Percentiles rank a stretch among this genome's conserved stretches.
Evolutionary conservation across 1,140 invertebrate species (phyloP).

Genomic region (Drosophila bipectinata): DNA sequence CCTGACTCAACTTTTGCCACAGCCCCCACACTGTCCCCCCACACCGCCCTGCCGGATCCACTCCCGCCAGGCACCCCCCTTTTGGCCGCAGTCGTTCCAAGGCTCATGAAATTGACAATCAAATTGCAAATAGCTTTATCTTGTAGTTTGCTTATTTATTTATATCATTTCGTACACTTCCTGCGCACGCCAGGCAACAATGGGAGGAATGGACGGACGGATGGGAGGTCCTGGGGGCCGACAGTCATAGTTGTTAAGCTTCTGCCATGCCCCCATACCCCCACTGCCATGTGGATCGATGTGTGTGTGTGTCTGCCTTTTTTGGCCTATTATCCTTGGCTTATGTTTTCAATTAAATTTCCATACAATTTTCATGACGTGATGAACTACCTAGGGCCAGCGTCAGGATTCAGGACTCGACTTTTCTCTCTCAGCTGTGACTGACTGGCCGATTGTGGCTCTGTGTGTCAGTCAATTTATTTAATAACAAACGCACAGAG

Average conservation of each 20-base stretch:
- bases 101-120: conserved; percentile 79
- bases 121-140: conserved; percentile 82
- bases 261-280: not conserved
- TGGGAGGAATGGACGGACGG: conserved; percentile 17
- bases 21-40: conserved; percentile 1
- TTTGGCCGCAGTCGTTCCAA: conserved; percentile 2
- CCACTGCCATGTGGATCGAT: conserved; percentile 8
- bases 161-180: conserved; percentile 81
- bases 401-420: conserved; percentile 36
- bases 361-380: conserved; percentile 83
- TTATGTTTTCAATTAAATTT: conserved; percentile 83
- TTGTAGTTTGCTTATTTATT: conserved; percentile 82
- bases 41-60: not conserved
- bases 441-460: conserved; percentile 37
- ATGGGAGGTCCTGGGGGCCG: conserved; percentile 34
- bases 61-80: too few relatives aligned
- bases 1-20: conserved; percentile 36
- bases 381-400: conserved; percentile 75
- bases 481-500: conserved; percentile 76
- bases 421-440: conserved; percentile 33
- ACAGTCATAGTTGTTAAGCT: conserved; percentile 66
- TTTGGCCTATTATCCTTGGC: conserved; percentile 81
- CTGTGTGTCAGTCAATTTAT: conserved; percentile 76
- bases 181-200: conserved; percentile 66
- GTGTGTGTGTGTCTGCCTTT: conserved; percentile 71